A percentile compares a stretch with the other conserved stretches of the same genome.
Conservation (phyloP, 1,140 invertebrate species). For the Neotoxoptera formosana region DNA sequence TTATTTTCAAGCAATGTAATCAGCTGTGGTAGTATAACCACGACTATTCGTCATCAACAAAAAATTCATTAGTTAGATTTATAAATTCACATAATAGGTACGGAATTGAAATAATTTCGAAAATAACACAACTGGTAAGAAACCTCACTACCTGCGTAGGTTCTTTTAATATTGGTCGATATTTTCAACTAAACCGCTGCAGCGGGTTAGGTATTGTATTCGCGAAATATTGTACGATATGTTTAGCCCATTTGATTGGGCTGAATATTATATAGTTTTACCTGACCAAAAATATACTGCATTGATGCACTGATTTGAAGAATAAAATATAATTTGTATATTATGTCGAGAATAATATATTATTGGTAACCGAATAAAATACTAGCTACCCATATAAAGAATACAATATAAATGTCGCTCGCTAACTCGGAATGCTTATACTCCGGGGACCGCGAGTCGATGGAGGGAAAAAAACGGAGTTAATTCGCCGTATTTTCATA, state of each 20-base stretch:
- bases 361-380: neutral
- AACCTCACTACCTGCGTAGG: neutral
- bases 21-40: too few relatives aligned
- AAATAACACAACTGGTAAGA: neutral
- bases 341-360: neutral
- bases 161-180: neutral
- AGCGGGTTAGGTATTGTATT: too few relatives aligned
- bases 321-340: neutral
- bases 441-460: neutral
- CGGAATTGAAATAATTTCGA: neutral
- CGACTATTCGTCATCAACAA: neutral
- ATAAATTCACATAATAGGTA: neutral
- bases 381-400: neutral
- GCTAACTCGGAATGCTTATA: neutral
- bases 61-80: neutral
- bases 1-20: neutral
- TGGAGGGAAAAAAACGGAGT: neutral
- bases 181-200: neutral
- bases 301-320: neutral
- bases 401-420: neutral
- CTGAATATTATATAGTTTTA: neutral
- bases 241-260: neutral
- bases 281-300: neutral
- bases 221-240: neutral
- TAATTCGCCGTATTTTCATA: slow-evolving; percentile 24